Conservation (phyloP, 2,113 vertebrate genomes). For the Morphnarchus princeps region DNA sequence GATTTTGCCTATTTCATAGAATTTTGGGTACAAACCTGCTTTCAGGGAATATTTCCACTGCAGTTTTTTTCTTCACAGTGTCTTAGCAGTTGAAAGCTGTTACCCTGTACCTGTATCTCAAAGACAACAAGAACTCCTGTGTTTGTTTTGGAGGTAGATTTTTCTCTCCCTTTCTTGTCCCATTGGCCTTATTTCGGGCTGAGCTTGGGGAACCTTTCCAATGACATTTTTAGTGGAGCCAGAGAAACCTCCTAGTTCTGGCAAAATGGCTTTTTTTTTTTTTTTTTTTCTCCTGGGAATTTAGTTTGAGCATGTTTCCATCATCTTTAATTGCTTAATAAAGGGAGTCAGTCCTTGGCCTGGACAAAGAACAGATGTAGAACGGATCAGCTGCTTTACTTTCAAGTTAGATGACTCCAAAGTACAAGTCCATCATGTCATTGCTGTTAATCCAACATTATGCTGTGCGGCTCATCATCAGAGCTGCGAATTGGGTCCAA, state of each 20-base stretch:
- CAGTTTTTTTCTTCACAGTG: background rate
- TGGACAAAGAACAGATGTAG: background rate
- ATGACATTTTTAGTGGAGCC: background rate
- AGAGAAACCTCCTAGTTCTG: background rate
- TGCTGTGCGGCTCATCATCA: background rate
- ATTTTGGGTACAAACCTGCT: background rate
- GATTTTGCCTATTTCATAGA: background rate
- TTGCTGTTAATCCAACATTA: background rate
- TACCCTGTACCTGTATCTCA: background rate
- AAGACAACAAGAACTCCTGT: background rate
- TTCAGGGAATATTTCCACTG: background rate
- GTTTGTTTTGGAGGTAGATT: background rate
- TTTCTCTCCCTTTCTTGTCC: background rate
- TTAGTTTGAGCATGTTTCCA: background rate
- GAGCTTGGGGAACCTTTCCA: background rate
- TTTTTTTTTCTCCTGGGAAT: background rate
- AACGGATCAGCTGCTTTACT: background rate
- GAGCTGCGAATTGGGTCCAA: background rate
- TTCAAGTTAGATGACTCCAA: background rate
- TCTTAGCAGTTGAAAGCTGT: background rate
- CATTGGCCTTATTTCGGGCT: background rate
- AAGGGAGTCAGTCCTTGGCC: background rate
- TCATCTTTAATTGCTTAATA: background rate
- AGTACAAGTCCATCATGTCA: background rate
- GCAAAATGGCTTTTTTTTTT: background rate